Evolutionary conservation across 1,140 invertebrate species (phyloP), one percentile per base, ranked within the genome.

Genomic region (Panagrolaimus sp.): DNA sequence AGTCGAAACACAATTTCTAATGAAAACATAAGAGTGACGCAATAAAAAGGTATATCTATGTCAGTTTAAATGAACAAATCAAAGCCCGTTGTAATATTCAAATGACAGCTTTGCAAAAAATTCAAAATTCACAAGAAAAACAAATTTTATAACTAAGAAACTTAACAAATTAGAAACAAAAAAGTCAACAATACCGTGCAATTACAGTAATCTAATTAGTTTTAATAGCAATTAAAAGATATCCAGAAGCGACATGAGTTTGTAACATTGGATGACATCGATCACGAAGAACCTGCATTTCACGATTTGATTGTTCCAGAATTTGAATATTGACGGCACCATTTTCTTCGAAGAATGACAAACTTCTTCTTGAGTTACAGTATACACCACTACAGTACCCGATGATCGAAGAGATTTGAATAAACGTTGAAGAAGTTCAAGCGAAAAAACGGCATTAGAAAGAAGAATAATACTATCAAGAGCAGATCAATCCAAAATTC

Each of bases 231-330:
- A 24, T 52, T 21, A 52, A n/a, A 52, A 52, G 26, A 24, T 52
- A 52, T n/a, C 48, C 48, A 7, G n/a, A n/a, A 52, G n/a, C 26
- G 14, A 52, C 48, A 8, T n/a, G 48, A 8, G 48, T 52, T 24
- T 52, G 48, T 8, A 52, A 52, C 7, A 24, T 24, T 8, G 48
- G 48, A 52, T 52, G 48, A 24, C 48, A 52, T n/a, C 48, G 48
- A 52, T 52, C 48, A n/a, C 26, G 17, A 7, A 52, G 15, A 0
- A 52, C 48, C 26, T 52, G 48, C 8, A 52, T 24, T 14, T 52
- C 48, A 15, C 48, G 48, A 7, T 24, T 21, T 24, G 26, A 21
- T 8, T 52, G 48, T 15, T 52, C 48, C 48, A 21, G 48, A 24
- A 52, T 24, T n/a, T 21, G 48, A 12, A 52, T 10, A 12, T 24